Conservation (phyloP, 2,888 invertebrate species). For the Holacanthella duospinosa region DNA sequence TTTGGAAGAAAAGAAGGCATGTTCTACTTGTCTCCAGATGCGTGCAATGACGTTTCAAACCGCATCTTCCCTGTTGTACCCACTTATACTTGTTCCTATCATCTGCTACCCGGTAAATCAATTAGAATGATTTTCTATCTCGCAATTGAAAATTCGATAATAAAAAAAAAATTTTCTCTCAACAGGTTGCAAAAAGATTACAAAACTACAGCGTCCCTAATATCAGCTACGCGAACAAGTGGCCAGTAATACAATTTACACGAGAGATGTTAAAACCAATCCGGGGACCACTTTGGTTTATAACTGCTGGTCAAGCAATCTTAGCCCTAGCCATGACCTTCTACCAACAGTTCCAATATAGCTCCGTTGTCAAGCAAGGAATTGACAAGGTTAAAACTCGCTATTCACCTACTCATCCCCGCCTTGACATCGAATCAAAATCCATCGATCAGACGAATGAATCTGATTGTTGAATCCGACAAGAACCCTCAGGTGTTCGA, state of each 20-base stretch:
- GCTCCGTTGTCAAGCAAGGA: background rate
- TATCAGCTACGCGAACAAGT: constrained; percentile 15
- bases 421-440: background rate
- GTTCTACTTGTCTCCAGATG: constrained; percentile 57
- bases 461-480: no score
- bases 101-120: constrained; percentile 52
- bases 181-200: constrained; percentile 6
- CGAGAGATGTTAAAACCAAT: constrained; percentile 16
- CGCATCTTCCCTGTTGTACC: constrained; percentile 49
- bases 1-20: constrained; percentile 49
- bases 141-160: no score
- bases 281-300: constrained; percentile 3
- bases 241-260: constrained; percentile 14
- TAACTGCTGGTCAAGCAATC: constrained; percentile 21
- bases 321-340: constrained; percentile 29
- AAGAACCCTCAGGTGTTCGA: no score
- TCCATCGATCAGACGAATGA: no score
- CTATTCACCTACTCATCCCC: background rate
- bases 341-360: constrained; percentile 18
- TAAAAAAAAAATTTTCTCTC: no score
- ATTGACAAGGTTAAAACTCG: background rate
- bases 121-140: no score
- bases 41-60: constrained; percentile 51
- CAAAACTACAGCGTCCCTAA: constrained; percentile 19
- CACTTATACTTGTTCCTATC: constrained; percentile 52